These are phyloP conservation scores for Sinocyclocheilus maitianheensis DNA, from an alignment of 2,113 vertebrate species.

Conservation along the genomic window DNA sequence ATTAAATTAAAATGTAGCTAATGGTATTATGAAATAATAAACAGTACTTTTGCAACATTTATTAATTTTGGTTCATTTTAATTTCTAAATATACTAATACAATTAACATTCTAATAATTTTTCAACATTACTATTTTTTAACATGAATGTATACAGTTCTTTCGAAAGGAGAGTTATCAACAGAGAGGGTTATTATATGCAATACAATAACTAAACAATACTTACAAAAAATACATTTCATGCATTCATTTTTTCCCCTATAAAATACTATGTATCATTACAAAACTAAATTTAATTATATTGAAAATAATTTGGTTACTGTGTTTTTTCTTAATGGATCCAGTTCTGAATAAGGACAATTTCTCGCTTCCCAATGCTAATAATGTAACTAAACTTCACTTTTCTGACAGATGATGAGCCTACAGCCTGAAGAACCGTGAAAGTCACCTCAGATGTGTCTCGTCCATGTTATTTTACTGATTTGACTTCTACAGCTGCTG, in stretches of 20 bases:
- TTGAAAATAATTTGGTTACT: neutral
- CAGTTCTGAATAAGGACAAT: neutral
- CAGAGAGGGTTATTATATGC: too few species aligned
- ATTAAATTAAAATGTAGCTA: neutral
- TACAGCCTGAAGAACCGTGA: slow-evolving; percentile 5
- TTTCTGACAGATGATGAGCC: neutral
- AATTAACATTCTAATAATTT: too few species aligned
- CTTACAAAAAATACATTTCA: too few species aligned
- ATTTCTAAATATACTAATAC: too few species aligned
- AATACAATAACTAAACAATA: too few species aligned
- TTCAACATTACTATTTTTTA: neutral
- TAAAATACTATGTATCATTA: too few species aligned
- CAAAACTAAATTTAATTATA: neutral
- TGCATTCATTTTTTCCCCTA: too few species aligned
- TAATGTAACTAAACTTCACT: neutral
- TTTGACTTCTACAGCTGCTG: slow-evolving; percentile 3
- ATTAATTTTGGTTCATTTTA: too few species aligned
- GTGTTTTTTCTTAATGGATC: neutral
- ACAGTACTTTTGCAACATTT: neutral
- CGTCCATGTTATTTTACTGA: slow-evolving; percentile 8
- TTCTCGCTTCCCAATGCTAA: neutral
- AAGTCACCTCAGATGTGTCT: slow-evolving; percentile 10
- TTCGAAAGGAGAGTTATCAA: too few species aligned
- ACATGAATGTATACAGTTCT: too few species aligned
- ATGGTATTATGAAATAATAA: neutral